Evolutionary conservation across 2,797 vertebrate genomes (phyloP), one percentile per base, ranked within the genome.

Genomic region (Enteromius afrohamiltoni): DNA sequence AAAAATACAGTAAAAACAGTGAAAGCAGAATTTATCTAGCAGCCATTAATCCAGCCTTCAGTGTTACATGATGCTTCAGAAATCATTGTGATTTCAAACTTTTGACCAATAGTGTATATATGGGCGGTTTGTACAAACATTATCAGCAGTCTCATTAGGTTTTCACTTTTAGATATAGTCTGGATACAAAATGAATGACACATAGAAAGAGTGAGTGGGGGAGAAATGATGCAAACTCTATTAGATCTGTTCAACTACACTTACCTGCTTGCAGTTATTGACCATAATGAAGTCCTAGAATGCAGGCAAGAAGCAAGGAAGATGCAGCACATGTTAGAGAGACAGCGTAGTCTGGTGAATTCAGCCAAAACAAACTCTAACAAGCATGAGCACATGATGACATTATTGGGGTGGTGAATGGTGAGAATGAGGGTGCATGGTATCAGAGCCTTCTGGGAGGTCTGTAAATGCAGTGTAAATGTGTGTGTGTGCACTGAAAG

Each of bases 281-380:
- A 96, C 97, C 96, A 96, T 94, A 96, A 97, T 97, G 97, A 99
- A 99, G 96, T 99, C 98, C 98, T 99, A 96, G 91, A 94, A 96
- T 78, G 95, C 96, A 96, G 93, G 96, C 96, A 95, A 95, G 97
- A 97, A 96, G 97, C 97, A 96, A 96, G 96, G 95, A 95, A 96
- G 93, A 95, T 88, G 93, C 90, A 85, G 94, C 93, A 94, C 85
- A 94, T 88, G 85, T 96, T 95, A 98, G 95, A 97, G 92, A 95
- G 92, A 91, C 92, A 92, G 95, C 93, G 95, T 95, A 95, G 93
- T 96, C 96, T 96, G 90, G 95, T 96, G 94, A 92, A 95, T 88
- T 93, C 95, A 95, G 96, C 93, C 89, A 93, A 89, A 89, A 93
- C 85, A 88, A 77, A 70, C 65, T 77, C 65, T 70, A 69, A 85